phyloP scores from a whole-genome alignment of 2,888 invertebrate genomes.

The Tromatobia lineatoria region DNA sequence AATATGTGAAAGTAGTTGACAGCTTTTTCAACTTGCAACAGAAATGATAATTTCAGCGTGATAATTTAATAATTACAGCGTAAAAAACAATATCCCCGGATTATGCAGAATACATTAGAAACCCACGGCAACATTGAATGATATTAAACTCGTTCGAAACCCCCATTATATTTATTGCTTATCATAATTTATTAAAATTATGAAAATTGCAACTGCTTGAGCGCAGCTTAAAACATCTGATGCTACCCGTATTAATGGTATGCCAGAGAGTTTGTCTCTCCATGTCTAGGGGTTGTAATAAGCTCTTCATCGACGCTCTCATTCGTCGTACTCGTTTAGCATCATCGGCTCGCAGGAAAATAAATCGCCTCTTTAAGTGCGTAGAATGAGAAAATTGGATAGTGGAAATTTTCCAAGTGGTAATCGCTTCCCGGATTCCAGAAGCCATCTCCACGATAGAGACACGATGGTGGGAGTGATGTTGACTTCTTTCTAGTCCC shows the following conservation, averaged over 20 bases:
- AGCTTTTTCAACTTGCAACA: too few relatives aligned
- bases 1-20: too few relatives aligned
- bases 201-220: background rate
- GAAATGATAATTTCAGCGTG: too few relatives aligned
- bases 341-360: background rate
- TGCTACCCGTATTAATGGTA: background rate
- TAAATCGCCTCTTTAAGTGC: background rate
- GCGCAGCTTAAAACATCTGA: background rate
- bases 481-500: slow-evolving; percentile 48
- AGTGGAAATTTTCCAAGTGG: slow-evolving; percentile 42
- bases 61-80: too few relatives aligned
- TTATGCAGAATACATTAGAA: too few relatives aligned
- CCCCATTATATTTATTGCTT: background rate
- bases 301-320: slow-evolving; percentile 37
- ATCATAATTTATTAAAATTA: background rate
- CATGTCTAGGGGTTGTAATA: background rate
- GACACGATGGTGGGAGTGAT: slow-evolving; percentile 3
- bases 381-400: slow-evolving; percentile 35
- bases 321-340: slow-evolving; percentile 14
- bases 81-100: too few relatives aligned
- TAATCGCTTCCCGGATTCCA: slow-evolving; percentile 46
- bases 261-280: background rate
- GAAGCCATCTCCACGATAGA: background rate
- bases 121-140: background rate
- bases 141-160: background rate